These are phyloP conservation scores for Peromyscus aztecus DNA, from an alignment of 2,797 vertebrate genomes.

Conservation along the genomic window DNA sequence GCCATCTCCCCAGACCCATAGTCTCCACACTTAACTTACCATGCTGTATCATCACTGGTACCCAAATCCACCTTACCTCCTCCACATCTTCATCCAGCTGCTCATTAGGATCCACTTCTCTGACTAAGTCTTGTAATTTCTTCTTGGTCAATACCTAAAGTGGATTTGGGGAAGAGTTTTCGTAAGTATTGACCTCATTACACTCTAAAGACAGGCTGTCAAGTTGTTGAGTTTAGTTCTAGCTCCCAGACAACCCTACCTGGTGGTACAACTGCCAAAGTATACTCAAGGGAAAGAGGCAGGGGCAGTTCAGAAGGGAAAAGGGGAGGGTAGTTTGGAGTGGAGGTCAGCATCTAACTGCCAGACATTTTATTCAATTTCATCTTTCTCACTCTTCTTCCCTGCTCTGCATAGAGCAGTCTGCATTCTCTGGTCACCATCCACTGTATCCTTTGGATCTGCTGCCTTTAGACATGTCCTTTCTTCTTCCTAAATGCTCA, in stretches of 20 bases:
- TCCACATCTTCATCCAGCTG: constrained; percentile 99
- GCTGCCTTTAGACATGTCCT: neutral
- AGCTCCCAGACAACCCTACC: neutral
- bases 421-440: neutral
- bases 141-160: constrained; percentile 97
- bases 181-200: constrained; percentile 48
- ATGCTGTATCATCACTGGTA: neutral
- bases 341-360: neutral
- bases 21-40: neutral
- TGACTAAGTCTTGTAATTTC: constrained; percentile 98
- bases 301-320: neutral
- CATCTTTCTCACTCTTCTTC: neutral
- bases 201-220: constrained; percentile 3
- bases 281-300: neutral
- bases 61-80: constrained; percentile 90
- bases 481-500: neutral
- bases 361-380: neutral
- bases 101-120: constrained; percentile 98
- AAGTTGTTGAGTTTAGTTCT: constrained; percentile 7
- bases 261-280: neutral
- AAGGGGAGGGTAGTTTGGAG: neutral
- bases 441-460: neutral
- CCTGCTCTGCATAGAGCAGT: neutral
- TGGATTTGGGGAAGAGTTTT: constrained; percentile 68
- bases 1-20: neutral